phyloP scores from a whole-genome alignment of 2,888 invertebrate genomes.

The Sphaeridia pumilis region DNA sequence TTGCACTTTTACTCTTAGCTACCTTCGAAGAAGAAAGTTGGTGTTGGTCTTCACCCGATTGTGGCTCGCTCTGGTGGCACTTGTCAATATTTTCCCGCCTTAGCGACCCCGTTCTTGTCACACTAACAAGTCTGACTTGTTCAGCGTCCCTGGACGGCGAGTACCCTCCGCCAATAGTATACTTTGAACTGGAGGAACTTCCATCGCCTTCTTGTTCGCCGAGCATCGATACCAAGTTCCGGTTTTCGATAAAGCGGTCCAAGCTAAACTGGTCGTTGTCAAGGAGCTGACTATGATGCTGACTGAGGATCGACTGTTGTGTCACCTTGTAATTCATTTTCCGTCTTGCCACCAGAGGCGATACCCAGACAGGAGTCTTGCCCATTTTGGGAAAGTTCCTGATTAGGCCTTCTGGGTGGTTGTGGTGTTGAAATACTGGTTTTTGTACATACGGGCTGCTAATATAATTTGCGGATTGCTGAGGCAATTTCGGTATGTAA shows the following conservation, averaged over 20 bases:
- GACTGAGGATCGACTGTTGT: no score
- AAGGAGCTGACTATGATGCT: background rate
- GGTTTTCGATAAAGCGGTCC: conserved; percentile 10
- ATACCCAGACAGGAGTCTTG: conserved; percentile 30
- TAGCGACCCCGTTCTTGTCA: conserved; percentile 11
- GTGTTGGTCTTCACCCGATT: no score
- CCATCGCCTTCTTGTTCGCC: no score
- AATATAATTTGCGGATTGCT: no score
- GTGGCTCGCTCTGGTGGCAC: no score
- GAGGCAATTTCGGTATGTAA: conserved; percentile 13
- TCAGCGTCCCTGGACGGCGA: no score
- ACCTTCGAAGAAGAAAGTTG: no score
- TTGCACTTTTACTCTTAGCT: conserved; percentile 27
- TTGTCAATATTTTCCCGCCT: no score
- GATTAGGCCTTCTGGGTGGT: no score
- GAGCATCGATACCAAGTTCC: conserved; percentile 5
- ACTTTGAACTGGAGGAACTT: background rate
- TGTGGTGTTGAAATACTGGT: conserved; percentile 13
- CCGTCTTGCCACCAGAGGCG: conserved; percentile 26
- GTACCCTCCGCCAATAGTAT: conserved; percentile 9
- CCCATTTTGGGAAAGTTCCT: conserved; percentile 25
- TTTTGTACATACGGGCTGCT: conserved; percentile 8
- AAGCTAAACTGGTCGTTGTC: conserved; percentile 6
- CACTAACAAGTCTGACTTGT: conserved; percentile 14
- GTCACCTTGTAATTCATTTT: conserved; percentile 9